Conservation (phyloP, 1,140 invertebrate genomes). For the Schlechtendalia chinensis region DNA sequence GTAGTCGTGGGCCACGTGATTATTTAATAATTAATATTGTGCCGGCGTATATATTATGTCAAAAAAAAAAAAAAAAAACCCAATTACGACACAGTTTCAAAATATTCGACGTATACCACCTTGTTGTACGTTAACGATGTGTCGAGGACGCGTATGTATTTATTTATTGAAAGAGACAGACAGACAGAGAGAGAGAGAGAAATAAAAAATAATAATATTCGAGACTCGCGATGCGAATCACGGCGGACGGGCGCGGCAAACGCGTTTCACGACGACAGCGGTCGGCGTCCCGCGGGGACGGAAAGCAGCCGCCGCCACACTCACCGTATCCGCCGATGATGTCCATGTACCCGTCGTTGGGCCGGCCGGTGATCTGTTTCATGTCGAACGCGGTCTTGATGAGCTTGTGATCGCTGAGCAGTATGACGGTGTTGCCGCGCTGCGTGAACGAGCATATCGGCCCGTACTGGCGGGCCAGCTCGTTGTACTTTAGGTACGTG, state of each 20-base stretch:
- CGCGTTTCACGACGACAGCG: too few relatives aligned
- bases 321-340: constrained; percentile 88
- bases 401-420: constrained; percentile 78
- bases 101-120: constrained; percentile 25
- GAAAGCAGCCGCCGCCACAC: too few relatives aligned
- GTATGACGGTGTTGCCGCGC: constrained; percentile 77
- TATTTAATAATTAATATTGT: constrained; percentile 50
- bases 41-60: constrained; percentile 39
- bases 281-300: too few relatives aligned
- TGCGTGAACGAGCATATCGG: constrained; percentile 76
- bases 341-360: constrained; percentile 76
- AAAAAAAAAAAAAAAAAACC: constrained; percentile 17
- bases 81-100: constrained; percentile 47
- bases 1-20: constrained; percentile 34
- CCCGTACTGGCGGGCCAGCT: constrained; percentile 74
- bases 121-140: neutral
- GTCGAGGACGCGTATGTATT: constrained; percentile 25
- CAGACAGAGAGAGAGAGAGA: too few relatives aligned
- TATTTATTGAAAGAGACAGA: too few relatives aligned
- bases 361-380: constrained; percentile 82
- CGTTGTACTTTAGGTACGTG: constrained; percentile 73
- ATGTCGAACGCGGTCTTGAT: constrained; percentile 80
- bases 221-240: too few relatives aligned
- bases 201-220: too few relatives aligned
- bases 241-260: too few relatives aligned